Conservation (phyloP, 2,797 vertebrate species). For the Echeneis naucrates region DNA sequence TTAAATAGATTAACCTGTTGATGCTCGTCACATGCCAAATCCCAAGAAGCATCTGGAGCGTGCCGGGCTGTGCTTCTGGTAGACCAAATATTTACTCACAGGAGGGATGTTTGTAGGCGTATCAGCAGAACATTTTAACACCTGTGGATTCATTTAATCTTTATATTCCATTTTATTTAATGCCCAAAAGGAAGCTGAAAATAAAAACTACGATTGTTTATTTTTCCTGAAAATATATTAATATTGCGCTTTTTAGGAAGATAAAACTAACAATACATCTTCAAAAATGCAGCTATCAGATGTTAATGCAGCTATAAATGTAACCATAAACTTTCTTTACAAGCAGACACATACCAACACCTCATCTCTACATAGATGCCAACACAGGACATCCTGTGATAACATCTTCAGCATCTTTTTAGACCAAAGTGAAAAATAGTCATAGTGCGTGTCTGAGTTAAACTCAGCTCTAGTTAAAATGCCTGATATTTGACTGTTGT, state of each 20-base stretch:
- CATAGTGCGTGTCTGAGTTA: constrained; percentile 8
- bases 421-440: constrained; percentile 9
- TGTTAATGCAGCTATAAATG: constrained; percentile 12
- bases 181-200: not conserved
- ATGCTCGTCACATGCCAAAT: constrained; percentile 31
- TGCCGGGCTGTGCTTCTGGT: constrained; percentile 49
- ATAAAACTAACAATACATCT: not conserved
- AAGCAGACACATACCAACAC: constrained; percentile 21
- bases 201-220: fast-evolving
- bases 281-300: too few relatives aligned
- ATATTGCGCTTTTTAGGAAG: not conserved
- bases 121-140: constrained; percentile 20
- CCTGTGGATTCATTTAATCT: constrained; percentile 26
- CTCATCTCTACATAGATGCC: constrained; percentile 29
- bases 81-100: constrained; percentile 49
- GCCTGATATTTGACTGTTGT: constrained; percentile 50
- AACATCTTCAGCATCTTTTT: constrained; percentile 22
- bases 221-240: not conserved
- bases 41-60: constrained; percentile 56
- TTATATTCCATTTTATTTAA: constrained; percentile 5
- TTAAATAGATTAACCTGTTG: constrained; percentile 66
- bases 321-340: constrained; percentile 10
- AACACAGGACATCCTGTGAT: constrained; percentile 4
- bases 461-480: constrained; percentile 10
- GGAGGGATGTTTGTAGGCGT: constrained; percentile 19